Evolutionary conservation across 2,888 invertebrate species (phyloP), one percentile per base, ranked within the genome.

Genomic region (Zonitis immaculata): DNA sequence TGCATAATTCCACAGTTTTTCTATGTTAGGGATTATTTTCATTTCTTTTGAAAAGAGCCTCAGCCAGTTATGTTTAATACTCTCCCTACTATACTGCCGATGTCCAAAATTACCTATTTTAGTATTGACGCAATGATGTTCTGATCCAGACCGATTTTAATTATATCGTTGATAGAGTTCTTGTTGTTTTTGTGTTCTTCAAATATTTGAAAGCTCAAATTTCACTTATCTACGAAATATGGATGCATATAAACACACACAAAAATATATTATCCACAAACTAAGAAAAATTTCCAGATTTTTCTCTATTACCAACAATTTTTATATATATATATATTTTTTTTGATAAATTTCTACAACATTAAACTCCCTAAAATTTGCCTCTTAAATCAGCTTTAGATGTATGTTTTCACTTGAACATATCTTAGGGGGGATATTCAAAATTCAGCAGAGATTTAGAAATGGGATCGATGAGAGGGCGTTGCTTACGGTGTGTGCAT

Each of bases 171-270:
- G n/a, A n/a, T n/a, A n/a, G n/a, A n/a, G n/a, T n/a, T n/a, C n/a
- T n/a, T n/a, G n/a, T n/a, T n/a, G n/a, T n/a, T n/a, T n/a, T n/a
- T n/a, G n/a, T n/a, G n/a, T n/a, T n/a, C n/a, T n/a, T n/a, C n/a
- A n/a, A n/a, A n/a, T n/a, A n/a, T n/a, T n/a, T n/a, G n/a, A n/a
- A n/a, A n/a, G n/a, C n/a, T n/a, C n/a, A n/a, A n/a, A n/a, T n/a
- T n/a, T n/a, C n/a, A n/a, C n/a, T n/a, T n/a, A n/a, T n/a, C n/a
- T n/a, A n/a, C n/a, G n/a, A n/a, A n/a, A n/a, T n/a, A n/a, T 47
- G 49, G 45, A 54, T 57, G 56, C 51, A 42, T 53, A 46, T n/a
- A 44, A 42, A 44, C 48, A 48, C 51, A 54, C 39, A 39, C 18
- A 16, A 8, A 9, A 35, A 35, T 16, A 16, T 9, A 9, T 6